Percentiles rank a stretch among this genome's conserved stretches.
Evolutionary conservation across 2,797 vertebrate species (phyloP).

Genomic region (Rhinichthys osculus): DNA sequence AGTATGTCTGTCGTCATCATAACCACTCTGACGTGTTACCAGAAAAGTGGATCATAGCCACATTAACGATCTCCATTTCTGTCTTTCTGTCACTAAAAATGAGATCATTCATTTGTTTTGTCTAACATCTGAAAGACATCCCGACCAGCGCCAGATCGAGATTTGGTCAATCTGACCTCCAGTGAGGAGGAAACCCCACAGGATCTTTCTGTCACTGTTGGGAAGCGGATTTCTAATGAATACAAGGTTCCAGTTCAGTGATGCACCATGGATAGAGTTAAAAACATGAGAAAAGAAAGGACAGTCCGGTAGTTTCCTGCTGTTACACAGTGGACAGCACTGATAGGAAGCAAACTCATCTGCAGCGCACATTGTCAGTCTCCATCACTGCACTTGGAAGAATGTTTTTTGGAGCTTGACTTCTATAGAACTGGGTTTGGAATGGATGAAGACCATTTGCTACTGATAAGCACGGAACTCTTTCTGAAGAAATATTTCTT

Average conservation of each 20-base stretch:
- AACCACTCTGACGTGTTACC: background rate
- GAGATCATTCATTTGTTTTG: background rate
- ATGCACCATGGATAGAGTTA: constrained; percentile 23
- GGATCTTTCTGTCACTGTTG: background rate
- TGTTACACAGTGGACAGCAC: constrained; percentile 15
- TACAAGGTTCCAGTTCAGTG: constrained; percentile 16
- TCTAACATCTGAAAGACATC: constrained; percentile 41
- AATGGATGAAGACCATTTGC: constrained; percentile 40
- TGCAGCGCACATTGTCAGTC: constrained; percentile 52
- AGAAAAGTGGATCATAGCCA: background rate
- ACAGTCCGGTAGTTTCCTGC: constrained; percentile 32
- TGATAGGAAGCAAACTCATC: constrained; percentile 52
- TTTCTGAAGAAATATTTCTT: constrained; percentile 49
- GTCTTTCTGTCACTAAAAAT: constrained; percentile 22
- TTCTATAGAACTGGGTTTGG: constrained; percentile 42
- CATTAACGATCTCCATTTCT: background rate
- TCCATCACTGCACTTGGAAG: constrained; percentile 40
- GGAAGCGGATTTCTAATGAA: constrained; percentile 43
- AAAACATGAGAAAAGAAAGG: constrained; percentile 36
- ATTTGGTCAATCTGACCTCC: constrained; percentile 25
- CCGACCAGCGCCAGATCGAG: constrained; percentile 6
- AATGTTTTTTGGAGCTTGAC: constrained; percentile 32
- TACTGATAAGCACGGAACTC: constrained; percentile 46
- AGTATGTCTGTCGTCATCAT: background rate
- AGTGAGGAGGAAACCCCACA: constrained; percentile 15